phyloP scores from a whole-genome alignment of 2,113 vertebrate species.

The Mobula hypostoma region DNA sequence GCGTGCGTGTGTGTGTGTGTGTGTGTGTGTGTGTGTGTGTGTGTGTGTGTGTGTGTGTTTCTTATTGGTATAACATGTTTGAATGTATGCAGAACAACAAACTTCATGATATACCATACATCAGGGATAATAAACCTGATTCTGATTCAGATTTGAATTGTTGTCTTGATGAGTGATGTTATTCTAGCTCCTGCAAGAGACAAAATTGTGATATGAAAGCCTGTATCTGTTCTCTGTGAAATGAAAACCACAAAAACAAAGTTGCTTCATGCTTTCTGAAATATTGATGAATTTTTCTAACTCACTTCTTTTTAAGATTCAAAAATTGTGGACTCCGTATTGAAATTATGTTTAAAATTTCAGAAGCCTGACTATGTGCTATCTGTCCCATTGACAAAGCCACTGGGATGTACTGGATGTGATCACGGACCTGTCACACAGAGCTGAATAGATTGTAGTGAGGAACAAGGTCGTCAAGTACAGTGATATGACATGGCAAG shows the following conservation, averaged over 20 bases:
- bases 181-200: background rate
- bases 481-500: background rate
- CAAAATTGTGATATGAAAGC: too few species aligned
- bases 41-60: too few species aligned
- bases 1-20: too few species aligned
- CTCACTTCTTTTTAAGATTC: constrained; percentile 8
- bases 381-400: background rate
- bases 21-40: too few species aligned
- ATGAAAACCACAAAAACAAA: background rate
- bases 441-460: background rate
- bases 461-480: background rate
- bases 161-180: background rate
- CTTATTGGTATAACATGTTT: too few species aligned
- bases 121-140: too few species aligned
- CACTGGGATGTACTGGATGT: background rate
- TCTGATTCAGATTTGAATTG: background rate
- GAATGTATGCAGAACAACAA: too few species aligned
- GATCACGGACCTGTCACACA: background rate
- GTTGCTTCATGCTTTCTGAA: background rate
- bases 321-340: background rate
- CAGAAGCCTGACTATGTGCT: background rate
- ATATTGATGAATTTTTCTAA: constrained; percentile 7
- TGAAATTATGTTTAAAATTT: constrained; percentile 18
- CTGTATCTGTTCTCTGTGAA: background rate
- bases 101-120: too few species aligned